These are phyloP conservation scores for Bergia puertoricense DNA, from an alignment of 92 coral and sea anemone species.

Conservation along the genomic window DNA sequence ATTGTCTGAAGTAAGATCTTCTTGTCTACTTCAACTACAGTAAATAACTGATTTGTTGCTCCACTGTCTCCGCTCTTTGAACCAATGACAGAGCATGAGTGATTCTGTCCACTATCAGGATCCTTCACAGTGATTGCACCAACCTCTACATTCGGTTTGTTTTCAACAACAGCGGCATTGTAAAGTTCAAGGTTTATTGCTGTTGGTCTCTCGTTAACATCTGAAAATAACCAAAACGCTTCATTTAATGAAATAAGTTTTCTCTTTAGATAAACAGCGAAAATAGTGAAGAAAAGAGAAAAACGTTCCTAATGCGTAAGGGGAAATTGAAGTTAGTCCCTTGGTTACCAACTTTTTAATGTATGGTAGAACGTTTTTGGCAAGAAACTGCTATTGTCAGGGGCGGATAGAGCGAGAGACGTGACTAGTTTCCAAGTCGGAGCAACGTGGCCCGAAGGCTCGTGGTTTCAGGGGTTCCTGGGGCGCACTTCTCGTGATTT, in stretches of 20 bases:
- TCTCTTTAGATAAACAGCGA: too few relatives aligned
- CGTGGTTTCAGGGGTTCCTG: too few relatives aligned
- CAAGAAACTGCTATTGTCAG: too few relatives aligned
- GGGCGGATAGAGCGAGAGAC: too few relatives aligned
- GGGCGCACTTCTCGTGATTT: too few relatives aligned
- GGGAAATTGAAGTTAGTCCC: too few relatives aligned
- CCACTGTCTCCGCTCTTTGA: conserved; percentile 8
- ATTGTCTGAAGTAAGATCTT: conserved; percentile 63
- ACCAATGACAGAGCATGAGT: conserved; percentile 68
- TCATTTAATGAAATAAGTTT: not conserved
- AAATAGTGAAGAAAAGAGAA: too few relatives aligned
- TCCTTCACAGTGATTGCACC: conserved; percentile 73
- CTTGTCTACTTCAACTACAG: conserved; percentile 31
- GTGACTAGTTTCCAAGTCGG: too few relatives aligned
- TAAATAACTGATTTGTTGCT: conserved; percentile 48
- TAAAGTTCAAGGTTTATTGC: conserved; percentile 47
- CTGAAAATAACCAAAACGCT: conserved; percentile 44
- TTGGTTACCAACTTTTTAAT: too few relatives aligned
- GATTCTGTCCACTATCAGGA: conserved; percentile 79
- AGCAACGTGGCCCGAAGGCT: too few relatives aligned
- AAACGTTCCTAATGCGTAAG: too few relatives aligned
- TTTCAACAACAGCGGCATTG: conserved; percentile 60
- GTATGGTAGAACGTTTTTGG: too few relatives aligned
- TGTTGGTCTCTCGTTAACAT: conserved; percentile 81
- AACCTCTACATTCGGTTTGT: conserved; percentile 62